Evolutionary conservation across 2,888 invertebrate genomes (phyloP).

Genomic region (Drosophila maculinotata): DNA sequence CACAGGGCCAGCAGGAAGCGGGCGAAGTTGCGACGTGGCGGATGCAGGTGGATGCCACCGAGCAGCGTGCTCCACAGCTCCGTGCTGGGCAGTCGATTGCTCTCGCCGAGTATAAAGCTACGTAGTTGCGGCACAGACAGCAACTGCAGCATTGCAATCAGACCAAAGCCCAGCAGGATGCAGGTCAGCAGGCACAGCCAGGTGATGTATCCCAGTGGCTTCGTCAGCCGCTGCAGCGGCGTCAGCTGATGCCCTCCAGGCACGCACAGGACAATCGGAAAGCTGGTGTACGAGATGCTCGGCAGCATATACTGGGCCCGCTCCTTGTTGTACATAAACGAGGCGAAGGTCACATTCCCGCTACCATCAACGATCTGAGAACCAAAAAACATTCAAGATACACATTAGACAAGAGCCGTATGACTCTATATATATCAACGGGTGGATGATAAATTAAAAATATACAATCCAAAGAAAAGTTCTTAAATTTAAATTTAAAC

Average conservation of each 20-base stretch:
- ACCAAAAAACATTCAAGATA: too few species aligned
- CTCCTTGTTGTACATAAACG: slow-evolving; percentile 64
- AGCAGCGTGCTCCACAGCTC: slow-evolving; percentile 69
- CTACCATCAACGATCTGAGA: slow-evolving; percentile 74
- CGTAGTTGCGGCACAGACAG: slow-evolving; percentile 23
- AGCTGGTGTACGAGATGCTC: slow-evolving; percentile 67
- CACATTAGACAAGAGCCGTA: too few species aligned
- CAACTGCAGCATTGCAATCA: slow-evolving; percentile 49
- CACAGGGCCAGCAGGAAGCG: slow-evolving; percentile 79
- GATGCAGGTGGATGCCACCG: slow-evolving; percentile 57
- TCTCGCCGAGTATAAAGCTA: slow-evolving; percentile 70
- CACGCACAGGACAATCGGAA: slow-evolving; percentile 70
- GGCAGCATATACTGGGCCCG: slow-evolving; percentile 67
- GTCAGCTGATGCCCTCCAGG: slow-evolving; percentile 71
- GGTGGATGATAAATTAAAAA: too few species aligned
- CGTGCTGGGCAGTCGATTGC: slow-evolving; percentile 69
- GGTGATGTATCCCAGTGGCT: slow-evolving; percentile 75
- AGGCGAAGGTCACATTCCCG: slow-evolving; percentile 77
- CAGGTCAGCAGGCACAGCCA: slow-evolving; percentile 75
- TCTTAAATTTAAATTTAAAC: too few species aligned
- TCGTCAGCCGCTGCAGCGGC: slow-evolving; percentile 72
- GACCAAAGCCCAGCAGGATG: slow-evolving; percentile 55
- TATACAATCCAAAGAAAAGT: too few species aligned
- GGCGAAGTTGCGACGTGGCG: slow-evolving; percentile 79
- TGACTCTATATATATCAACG: too few species aligned